These are phyloP conservation scores for Drosophila baimaii DNA, from an alignment of 1,140 invertebrate genomes.

Conservation along the genomic window DNA sequence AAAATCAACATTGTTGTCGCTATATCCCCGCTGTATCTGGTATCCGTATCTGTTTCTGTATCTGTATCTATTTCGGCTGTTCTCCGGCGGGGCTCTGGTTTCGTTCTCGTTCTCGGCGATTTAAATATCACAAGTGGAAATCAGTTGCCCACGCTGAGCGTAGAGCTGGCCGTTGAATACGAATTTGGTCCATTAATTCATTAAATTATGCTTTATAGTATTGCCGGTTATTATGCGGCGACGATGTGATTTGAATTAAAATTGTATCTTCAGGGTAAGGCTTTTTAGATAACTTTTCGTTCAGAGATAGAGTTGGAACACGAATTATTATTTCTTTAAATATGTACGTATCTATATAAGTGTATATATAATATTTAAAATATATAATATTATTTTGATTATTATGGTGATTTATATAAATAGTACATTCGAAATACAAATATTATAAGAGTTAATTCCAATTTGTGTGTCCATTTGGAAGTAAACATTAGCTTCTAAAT, in stretches of 20 bases:
- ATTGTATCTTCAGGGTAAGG: conserved; percentile 1
- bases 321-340: too few relatives aligned
- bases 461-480: neutral
- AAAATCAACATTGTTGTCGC: conserved; percentile 73
- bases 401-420: too few relatives aligned
- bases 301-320: neutral
- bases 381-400: neutral
- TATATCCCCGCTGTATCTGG: conserved; percentile 20
- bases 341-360: too few relatives aligned
- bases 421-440: too few relatives aligned
- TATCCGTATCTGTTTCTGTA: conserved; percentile 28
- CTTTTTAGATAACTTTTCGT: neutral
- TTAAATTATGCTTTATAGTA: conserved; percentile 76
- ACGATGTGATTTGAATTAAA: conserved; percentile 13
- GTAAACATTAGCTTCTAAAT: too few relatives aligned
- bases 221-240: conserved; percentile 9
- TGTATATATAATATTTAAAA: too few relatives aligned
- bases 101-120: conserved; percentile 46
- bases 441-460: neutral
- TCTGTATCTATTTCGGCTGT: conserved; percentile 40
- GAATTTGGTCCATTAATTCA: conserved; percentile 61
- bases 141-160: conserved; percentile 65
- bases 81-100: conserved; percentile 15
- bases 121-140: conserved; percentile 75
- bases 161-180: conserved; percentile 33